Percentiles rank a stretch among this genome's conserved stretches.
These are phyloP conservation scores for Anadara kagoshimensis DNA, from an alignment of 1,140 invertebrate genomes.

Conservation along the genomic window DNA sequence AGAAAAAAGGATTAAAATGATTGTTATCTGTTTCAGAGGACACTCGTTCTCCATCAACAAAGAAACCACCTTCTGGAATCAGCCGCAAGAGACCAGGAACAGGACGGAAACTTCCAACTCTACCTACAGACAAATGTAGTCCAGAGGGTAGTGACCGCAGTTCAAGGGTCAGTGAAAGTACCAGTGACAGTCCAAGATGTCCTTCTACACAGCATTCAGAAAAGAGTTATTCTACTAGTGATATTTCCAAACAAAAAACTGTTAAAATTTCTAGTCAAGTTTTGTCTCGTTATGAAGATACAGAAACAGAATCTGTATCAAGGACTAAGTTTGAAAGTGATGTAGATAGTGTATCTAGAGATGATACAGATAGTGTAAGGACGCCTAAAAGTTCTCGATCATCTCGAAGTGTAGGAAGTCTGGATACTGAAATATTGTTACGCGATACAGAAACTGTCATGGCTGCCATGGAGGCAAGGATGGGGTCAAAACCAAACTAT, in stretches of 20 bases:
- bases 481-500: constrained; percentile 44
- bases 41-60: constrained; percentile 27
- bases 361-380: constrained; percentile 15
- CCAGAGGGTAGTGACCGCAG: constrained; percentile 61
- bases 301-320: constrained; percentile 49
- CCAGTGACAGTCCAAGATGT: constrained; percentile 38
- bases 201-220: constrained; percentile 40
- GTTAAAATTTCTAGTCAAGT: constrained; percentile 56
- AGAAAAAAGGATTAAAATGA: too few species aligned
- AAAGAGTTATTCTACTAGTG: constrained; percentile 12
- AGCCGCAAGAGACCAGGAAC: constrained; percentile 67
- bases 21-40: constrained; percentile 9
- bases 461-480: constrained; percentile 76
- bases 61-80: constrained; percentile 49
- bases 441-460: constrained; percentile 77
- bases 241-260: constrained; percentile 26
- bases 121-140: constrained; percentile 57
- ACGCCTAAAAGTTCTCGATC: constrained; percentile 38
- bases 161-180: constrained; percentile 31
- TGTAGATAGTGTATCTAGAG: constrained; percentile 13
- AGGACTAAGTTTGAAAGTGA: constrained; percentile 48
- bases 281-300: constrained; percentile 42
- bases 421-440: constrained; percentile 76
- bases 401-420: constrained; percentile 53
- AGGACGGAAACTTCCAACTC: constrained; percentile 69